Percentiles rank a stretch among this genome's conserved stretches.
Conservation (phyloP, 1,140 invertebrate species). For the Spodoptera litura region DNA sequence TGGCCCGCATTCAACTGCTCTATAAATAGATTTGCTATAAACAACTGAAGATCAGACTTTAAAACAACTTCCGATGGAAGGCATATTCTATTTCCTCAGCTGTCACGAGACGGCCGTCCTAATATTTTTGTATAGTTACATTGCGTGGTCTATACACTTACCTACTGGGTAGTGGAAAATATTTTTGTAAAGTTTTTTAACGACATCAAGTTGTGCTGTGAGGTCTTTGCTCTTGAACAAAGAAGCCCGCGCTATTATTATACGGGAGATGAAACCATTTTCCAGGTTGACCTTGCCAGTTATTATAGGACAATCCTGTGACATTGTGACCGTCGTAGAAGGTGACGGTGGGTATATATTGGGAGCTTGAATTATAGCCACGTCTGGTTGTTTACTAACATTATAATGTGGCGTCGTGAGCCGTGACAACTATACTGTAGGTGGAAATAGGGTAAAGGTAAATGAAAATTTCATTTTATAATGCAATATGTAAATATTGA, state of each 20-base stretch:
- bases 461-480: too few relatives aligned
- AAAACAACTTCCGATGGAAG: constrained; percentile 54
- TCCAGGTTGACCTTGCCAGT: constrained; percentile 15
- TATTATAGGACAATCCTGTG: constrained; percentile 17
- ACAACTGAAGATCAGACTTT: constrained; percentile 56
- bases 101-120: constrained; percentile 5
- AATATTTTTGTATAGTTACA: not conserved
- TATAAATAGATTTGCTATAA: constrained; percentile 58
- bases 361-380: not conserved
- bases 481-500: too few relatives aligned
- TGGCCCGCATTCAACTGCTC: constrained; percentile 59
- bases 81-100: constrained; percentile 46
- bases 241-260: not conserved
- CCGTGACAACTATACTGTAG: too few relatives aligned
- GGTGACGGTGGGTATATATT: constrained; percentile 29
- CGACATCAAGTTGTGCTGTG: constrained; percentile 3
- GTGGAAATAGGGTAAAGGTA: too few relatives aligned
- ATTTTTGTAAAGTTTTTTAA: not conserved
- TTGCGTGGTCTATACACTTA: not conserved
- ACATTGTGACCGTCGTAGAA: constrained; percentile 16
- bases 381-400: constrained; percentile 19
- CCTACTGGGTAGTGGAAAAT: not conserved
- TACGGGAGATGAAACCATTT: not conserved
- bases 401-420: not conserved
- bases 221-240: constrained; percentile 29